Evolutionary conservation across 2,113 vertebrate genomes (phyloP), one percentile per base, ranked within the genome.

Genomic region (Syngnathus typhle): DNA sequence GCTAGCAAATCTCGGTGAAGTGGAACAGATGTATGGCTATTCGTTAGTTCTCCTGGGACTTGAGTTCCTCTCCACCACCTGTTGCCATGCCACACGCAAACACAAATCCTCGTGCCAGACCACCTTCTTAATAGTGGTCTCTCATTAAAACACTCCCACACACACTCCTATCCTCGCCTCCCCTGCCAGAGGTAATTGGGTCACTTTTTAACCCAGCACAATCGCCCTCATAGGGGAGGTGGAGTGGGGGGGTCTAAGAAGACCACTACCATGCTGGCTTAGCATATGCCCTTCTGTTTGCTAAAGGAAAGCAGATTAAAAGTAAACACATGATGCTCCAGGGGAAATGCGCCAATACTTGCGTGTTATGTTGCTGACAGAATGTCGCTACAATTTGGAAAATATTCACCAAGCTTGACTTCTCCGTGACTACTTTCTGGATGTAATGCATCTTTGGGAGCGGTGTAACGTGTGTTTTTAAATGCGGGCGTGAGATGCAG

Each of bases 171-270:
- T 16, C 37, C 10, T 55, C 23, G 9, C 39, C 60, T 56, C 60
- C 64, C 47, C 76, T 69, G 78, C 71, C 83, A 76, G 51, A 75
- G 69, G 78, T 87, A 89, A 89, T 85, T 88, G 84, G 88, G 88
- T 87, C 85, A 86, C 78, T 77, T 74, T 82, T 85, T 78, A 85
- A 75, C 83, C 85, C 72, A 85, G 82, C 75, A 82, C 75, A 75
- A 70, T 54, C 74, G 73, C 69, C 59, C 76, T 41, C 70, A 65
- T 58, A 69, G 61, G 59, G 65, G 70, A n/a, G 70, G 78, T 32
- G 4, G 38, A 10, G 5, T 6, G 13, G 12, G 74, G 74, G 67
- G 38, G 64, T 68, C 76, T 69, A 37, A 79, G 81, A 86, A 76
- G 81, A 86, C 86, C 78, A 87, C 82, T 84, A 84, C 71, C 73